Evolutionary conservation across 1,140 invertebrate species (phyloP).

Genomic region (Drosophila subpulchrella): DNA sequence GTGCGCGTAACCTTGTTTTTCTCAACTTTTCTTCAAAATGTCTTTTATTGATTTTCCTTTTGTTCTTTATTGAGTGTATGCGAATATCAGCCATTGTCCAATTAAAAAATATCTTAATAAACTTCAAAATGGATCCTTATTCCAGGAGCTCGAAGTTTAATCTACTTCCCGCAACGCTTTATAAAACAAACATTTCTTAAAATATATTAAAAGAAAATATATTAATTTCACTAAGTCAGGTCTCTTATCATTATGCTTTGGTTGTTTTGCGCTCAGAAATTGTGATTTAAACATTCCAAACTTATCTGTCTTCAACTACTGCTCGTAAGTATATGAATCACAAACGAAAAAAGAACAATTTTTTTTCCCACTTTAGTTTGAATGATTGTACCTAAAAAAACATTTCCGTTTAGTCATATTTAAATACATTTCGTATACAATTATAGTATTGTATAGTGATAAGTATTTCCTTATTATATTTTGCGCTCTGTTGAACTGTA

Average conservation of each 20-base stretch:
- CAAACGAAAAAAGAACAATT: not conserved
- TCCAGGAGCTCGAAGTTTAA: not conserved
- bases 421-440: not conserved
- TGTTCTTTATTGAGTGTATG: slow-evolving; percentile 25
- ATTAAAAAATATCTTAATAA: not conserved
- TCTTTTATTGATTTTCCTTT: slow-evolving; percentile 22
- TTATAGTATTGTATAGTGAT: not conserved
- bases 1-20: slow-evolving; percentile 28
- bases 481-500: no score
- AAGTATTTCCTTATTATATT: not conserved
- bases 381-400: not conserved
- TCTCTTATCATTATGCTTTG: not conserved
- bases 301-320: not conserved
- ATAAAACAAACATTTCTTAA: no score
- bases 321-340: slow-evolving; percentile 2
- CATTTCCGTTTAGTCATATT: not conserved
- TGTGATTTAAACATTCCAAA: slow-evolving; percentile 1
- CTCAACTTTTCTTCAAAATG: slow-evolving; percentile 2
- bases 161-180: no score
- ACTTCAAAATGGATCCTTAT: no score
- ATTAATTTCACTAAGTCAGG: not conserved
- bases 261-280: not conserved
- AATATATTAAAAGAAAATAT: not conserved
- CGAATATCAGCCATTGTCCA: slow-evolving; percentile 11
- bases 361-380: not conserved